Base-by-base conservation (phyloP, 2,888 invertebrate genomes). In the Eupithecia subfuscata region DNA sequence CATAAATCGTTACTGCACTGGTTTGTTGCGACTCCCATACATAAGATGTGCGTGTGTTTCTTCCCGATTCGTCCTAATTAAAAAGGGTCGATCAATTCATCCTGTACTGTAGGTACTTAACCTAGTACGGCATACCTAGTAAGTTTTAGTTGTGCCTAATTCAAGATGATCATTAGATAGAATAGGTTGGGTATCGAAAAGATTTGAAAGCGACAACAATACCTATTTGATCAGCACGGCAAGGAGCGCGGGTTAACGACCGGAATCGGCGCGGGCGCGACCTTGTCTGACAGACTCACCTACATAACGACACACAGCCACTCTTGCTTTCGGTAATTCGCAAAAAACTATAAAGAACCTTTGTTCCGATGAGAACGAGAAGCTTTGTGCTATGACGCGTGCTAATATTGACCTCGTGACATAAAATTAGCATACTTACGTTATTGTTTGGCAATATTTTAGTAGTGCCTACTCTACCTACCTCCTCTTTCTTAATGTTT, bases 281-380 rank as follows among this genome's bases (percentile, higher is more conserved):
- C 95, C 94, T 92, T 94, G 95, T 92, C 87, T 84, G 90, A 89
- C 89, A 85, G 90, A 87, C 91, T 94, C 93, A 94, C 94, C 94
- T 94, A 94, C 94, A 93, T 93, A 73, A 92, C 92, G 90, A 88
- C 90, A 88, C 90, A 82, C 89, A 88, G 85, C 91, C 91, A 94
- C 94, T 94, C 93, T 95, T 95, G 91, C 94, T 95, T 94, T 94
- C 94, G 92, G 87, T 89, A 90, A 90, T 91, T 90, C 90, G 93
- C 93, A 92, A 94, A 94, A 93, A 93, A 92, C 83, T 82, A 83
- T 82, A 83, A 80, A 74, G 79, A 80, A 74, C 78, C 75, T 77
- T 76, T 78, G 78, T 76, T 75, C 71, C 65, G 63, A 73, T 75
- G 70, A 75, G 74, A 76, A 68, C 73, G 70, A 73, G 72, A 73